A percentile compares a stretch with the other conserved stretches of the same genome.
These are phyloP conservation scores for Paraescarpia echinospica DNA, from an alignment of 1,140 invertebrate species.

Conservation along the genomic window DNA sequence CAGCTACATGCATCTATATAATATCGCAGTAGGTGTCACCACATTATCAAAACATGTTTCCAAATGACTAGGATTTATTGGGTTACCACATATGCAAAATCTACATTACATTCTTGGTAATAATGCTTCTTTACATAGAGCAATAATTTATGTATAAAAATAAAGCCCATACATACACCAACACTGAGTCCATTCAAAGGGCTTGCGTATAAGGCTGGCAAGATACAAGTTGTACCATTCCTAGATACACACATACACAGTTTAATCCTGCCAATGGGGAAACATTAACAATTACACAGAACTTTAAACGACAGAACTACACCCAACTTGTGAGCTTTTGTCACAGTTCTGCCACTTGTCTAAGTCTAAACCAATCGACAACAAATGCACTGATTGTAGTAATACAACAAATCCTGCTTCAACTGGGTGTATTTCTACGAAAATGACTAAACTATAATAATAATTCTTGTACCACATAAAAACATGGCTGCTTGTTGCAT, in stretches of 20 bases:
- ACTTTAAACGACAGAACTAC: not conserved
- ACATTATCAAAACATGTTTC: not conserved
- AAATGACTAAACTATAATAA: not conserved
- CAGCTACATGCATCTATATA: not conserved
- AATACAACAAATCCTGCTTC: not conserved
- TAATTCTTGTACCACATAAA: not conserved
- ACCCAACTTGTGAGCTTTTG: no score
- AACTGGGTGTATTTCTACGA: not conserved
- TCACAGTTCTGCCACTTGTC: not conserved
- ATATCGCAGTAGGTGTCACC: not conserved
- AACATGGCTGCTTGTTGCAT: not conserved
- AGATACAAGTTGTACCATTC: not conserved
- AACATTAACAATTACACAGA: not conserved
- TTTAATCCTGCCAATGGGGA: not conserved
- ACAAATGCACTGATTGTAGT: not conserved
- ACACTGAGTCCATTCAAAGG: not conserved
- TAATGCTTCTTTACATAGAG: not conserved
- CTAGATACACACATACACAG: not conserved
- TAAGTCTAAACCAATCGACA: not conserved
- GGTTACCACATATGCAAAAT: not conserved
- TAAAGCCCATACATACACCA: not conserved
- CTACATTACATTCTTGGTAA: not conserved
- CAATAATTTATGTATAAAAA: conserved; percentile 7
- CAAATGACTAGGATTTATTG: not conserved
- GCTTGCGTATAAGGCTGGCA: not conserved